Evolutionary conservation across 2,888 invertebrate genomes (phyloP), one percentile per base, ranked within the genome.

Genomic region (Cryptus armator): DNA sequence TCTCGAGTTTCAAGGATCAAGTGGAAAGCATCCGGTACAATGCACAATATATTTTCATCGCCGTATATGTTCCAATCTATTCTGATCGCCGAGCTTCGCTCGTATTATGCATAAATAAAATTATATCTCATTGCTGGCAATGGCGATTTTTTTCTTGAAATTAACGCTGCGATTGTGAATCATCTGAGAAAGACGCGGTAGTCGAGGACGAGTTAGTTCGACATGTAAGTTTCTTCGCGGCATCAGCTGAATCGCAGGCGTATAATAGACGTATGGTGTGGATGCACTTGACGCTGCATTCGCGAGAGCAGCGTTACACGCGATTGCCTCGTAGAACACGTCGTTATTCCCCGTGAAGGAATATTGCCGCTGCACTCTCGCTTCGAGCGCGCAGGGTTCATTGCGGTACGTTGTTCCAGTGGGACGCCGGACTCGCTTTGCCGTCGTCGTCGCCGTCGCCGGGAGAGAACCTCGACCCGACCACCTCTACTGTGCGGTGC

Each of bases 321-420:
- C 90, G 90, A 90, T 91, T 89, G 89, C 90, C 87, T 87, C 86
- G 85, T 75, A 84, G 88, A 89, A 91, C 75, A 64, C 71, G n/a
- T 46, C 74, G 51, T 62, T 37, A 37, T 37, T 37, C 29, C 68
- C n/a, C 67, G 10, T 2, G 32, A 62, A 46, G 14, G 51, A 46
- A 48, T 43, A 78, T 72, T 70, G 62, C 70, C 59, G 79, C 48
- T 72, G 44, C 59, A 75, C 43, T 67, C 66, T 53, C 66, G 62
- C 67, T 32, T 14, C 48, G 44, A 53, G 78, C 62, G 64, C 46
- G 66, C 70, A 77, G 87, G 76, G 92, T 92, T 92, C 92, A 92
- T 89, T 92, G 92, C 89, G 89, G 91, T 89, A 91, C 91, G 89
- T 91, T 91, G 92, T 92, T 92, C 92, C 90, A 92, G 91, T 92